These are phyloP conservation scores for Psylliodes chrysocephalus DNA, from an alignment of 2,888 invertebrate species.

Conservation along the genomic window DNA sequence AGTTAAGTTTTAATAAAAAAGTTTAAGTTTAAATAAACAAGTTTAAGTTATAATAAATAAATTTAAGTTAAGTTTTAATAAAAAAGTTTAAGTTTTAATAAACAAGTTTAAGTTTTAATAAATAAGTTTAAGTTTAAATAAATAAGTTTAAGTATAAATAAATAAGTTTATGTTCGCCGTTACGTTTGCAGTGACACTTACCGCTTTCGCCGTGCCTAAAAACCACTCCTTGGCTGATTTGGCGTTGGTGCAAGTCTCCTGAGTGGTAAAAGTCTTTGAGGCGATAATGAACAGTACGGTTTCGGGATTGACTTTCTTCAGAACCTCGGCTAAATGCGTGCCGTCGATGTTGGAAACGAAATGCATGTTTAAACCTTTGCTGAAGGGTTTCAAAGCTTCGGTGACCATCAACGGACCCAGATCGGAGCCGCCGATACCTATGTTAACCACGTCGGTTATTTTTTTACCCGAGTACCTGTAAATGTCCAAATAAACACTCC, in stretches of 20 bases:
- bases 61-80: too few species aligned
- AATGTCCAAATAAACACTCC: background rate
- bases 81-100: too few species aligned
- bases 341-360: conserved; percentile 99
- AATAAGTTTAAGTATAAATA: too few species aligned
- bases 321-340: conserved; percentile 94
- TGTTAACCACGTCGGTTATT: conserved; percentile 98
- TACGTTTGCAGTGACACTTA: conserved; percentile 64
- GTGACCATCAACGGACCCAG: conserved; percentile 99
- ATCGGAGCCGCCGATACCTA: conserved; percentile 99
- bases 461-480: conserved; percentile 88
- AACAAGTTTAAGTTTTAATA: too few species aligned
- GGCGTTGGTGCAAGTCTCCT: conserved; percentile 99
- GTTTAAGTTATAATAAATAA: too few species aligned
- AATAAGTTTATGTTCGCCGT: too few species aligned
- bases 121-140: too few species aligned
- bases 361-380: conserved; percentile 86
- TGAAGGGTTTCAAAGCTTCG: conserved; percentile 94
- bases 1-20: too few species aligned
- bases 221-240: conserved; percentile 98
- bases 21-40: too few species aligned
- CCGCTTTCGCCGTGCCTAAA: conserved; percentile 84
- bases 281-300: conserved; percentile 98
- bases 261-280: conserved; percentile 99
- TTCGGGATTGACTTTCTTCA: conserved; percentile 90